These are phyloP conservation scores for Streptopelia turtur DNA, from an alignment of 2,797 vertebrate genomes.

Conservation along the genomic window DNA sequence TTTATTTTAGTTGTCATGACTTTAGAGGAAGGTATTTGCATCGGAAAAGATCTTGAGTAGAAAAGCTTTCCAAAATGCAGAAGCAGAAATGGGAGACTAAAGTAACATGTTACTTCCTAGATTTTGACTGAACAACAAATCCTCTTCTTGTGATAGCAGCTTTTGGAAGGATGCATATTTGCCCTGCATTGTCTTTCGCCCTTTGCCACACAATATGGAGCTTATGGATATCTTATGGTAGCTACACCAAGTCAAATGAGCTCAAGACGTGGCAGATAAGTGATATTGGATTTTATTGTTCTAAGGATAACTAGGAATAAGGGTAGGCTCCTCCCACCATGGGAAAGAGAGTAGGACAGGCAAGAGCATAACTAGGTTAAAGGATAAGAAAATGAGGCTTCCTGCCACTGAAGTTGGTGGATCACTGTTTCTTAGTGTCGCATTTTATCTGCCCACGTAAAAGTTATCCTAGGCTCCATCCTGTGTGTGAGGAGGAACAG, in stretches of 20 bases:
- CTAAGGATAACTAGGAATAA: not conserved
- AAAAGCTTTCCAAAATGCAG: not conserved
- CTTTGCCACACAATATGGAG: not conserved
- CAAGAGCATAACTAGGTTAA: not conserved
- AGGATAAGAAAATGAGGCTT: not conserved
- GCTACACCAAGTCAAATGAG: not conserved
- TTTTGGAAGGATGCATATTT: not conserved
- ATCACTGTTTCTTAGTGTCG: not conserved
- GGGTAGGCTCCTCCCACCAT: not conserved
- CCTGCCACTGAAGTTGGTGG: not conserved
- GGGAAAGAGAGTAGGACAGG: not conserved
- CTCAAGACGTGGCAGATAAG: not conserved
- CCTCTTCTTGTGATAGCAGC: not conserved
- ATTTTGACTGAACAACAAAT: not conserved
- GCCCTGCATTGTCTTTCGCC: not conserved
- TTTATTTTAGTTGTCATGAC: slow-evolving; percentile 6
- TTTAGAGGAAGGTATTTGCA: not conserved
- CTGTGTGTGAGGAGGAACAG: not conserved
- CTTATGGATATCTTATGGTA: not conserved
- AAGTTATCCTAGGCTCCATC: not conserved
- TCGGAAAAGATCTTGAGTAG: not conserved
- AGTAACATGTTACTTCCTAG: not conserved
- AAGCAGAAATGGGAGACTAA: not conserved
- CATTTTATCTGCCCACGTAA: not conserved
- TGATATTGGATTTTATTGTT: not conserved